Percentiles rank a stretch among this genome's conserved stretches.
Evolutionary conservation across 2,888 invertebrate species (phyloP).

Genomic region (Cloeon dipterum): DNA sequence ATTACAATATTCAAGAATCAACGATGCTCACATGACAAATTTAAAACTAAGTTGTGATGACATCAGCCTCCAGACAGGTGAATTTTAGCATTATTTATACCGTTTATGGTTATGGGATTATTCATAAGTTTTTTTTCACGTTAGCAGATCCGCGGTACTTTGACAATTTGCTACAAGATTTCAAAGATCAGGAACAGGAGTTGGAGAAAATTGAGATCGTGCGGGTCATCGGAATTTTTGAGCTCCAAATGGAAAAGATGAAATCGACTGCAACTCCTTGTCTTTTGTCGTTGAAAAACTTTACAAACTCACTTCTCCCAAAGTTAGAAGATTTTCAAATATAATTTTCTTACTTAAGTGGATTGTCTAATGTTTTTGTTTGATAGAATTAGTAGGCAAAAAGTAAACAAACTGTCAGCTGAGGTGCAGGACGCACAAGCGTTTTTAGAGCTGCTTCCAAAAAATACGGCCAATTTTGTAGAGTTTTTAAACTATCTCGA

Average conservation of each 20-base stretch:
- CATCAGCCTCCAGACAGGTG: conserved; percentile 35
- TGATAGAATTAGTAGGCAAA: conserved; percentile 35
- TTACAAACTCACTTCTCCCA: too few species aligned
- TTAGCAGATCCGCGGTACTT: conserved; percentile 7
- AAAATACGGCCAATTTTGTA: conserved; percentile 46
- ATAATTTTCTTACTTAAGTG: too few species aligned
- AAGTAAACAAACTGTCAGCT: conserved; percentile 22
- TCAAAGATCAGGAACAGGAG: background rate
- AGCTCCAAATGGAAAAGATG: background rate
- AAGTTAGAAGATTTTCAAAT: too few species aligned
- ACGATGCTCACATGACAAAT: conserved; percentile 46
- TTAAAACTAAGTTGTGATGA: conserved; percentile 32
- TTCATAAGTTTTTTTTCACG: too few species aligned
- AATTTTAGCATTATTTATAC: conserved; percentile 7
- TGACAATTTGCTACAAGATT: background rate
- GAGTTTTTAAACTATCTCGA: conserved; percentile 46
- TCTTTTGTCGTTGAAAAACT: background rate
- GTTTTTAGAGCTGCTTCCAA: conserved; percentile 39
- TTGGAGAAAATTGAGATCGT: conserved; percentile 1
- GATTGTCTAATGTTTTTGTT: too few species aligned
- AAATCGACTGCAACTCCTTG: background rate
- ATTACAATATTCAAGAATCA: conserved; percentile 36
- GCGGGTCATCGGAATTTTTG: conserved; percentile 1
- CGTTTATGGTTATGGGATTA: background rate
- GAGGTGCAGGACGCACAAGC: conserved; percentile 38